Evolutionary conservation across 2,888 invertebrate species (phyloP).

Genomic region (Calameuta idolon): DNA sequence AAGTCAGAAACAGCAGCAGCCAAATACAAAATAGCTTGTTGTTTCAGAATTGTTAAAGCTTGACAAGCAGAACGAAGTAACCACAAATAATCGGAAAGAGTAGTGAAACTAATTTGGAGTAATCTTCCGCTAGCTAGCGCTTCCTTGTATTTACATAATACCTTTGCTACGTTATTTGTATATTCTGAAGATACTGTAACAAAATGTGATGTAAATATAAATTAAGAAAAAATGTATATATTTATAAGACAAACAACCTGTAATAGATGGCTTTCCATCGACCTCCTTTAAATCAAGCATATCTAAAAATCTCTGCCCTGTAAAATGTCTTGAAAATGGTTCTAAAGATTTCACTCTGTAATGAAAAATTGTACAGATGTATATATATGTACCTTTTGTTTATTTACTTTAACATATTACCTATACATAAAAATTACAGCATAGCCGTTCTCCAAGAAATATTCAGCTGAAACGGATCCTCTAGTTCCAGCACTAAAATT

Average conservation of each 20-base stretch:
- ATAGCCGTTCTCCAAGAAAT: slow-evolving; percentile 89
- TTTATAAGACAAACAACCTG: slow-evolving; percentile 65
- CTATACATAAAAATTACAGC: slow-evolving; percentile 94
- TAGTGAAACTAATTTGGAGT: slow-evolving; percentile 83
- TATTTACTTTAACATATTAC: slow-evolving; percentile 39
- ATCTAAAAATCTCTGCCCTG: slow-evolving; percentile 81
- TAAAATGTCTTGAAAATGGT: slow-evolving; percentile 92
- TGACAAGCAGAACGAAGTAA: slow-evolving; percentile 85
- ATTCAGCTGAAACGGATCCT: slow-evolving; percentile 95
- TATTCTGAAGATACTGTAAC: slow-evolving; percentile 78
- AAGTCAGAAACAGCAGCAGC: slow-evolving; percentile 99
- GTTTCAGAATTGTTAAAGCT: slow-evolving; percentile 76
- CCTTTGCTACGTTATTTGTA: slow-evolving; percentile 78
- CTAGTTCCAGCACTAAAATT: slow-evolving; percentile 98
- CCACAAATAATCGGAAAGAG: slow-evolving; percentile 94
- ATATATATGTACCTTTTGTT: not conserved
- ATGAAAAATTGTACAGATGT: slow-evolving; percentile 48
- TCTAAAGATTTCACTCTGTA: slow-evolving; percentile 85
- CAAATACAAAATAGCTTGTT: slow-evolving; percentile 86
- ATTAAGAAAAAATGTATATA: not conserved
- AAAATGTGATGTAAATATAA: slow-evolving; percentile 4
- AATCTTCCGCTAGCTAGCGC: slow-evolving; percentile 81
- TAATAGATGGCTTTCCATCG: slow-evolving; percentile 75
- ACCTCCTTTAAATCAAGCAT: slow-evolving; percentile 78
- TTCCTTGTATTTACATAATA: slow-evolving; percentile 82